Percentiles rank a stretch among this genome's conserved stretches.
These are phyloP conservation scores for Aphelinus atriplicis DNA, from an alignment of 1,140 invertebrate species.

Conservation along the genomic window DNA sequence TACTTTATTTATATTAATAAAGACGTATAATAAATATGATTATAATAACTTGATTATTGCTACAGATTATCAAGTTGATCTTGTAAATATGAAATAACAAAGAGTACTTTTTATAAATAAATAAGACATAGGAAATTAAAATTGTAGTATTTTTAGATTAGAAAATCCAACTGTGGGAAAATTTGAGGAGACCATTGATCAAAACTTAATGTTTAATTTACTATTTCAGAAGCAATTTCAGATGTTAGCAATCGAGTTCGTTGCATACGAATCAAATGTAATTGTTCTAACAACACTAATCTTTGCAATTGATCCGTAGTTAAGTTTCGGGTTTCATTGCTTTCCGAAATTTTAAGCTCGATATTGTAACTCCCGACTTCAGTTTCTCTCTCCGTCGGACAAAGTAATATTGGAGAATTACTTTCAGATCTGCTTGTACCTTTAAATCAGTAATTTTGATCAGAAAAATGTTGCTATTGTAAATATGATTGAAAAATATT, in stretches of 20 bases:
- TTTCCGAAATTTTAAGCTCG: constrained; percentile 33
- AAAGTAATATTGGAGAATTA: constrained; percentile 11
- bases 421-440: constrained; percentile 32
- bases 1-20: constrained; percentile 8
- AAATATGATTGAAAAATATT: too few relatives aligned
- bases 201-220: too few relatives aligned
- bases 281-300: constrained; percentile 43
- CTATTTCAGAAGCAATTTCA: too few relatives aligned
- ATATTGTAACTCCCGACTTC: constrained; percentile 19
- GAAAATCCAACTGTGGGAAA: too few relatives aligned
- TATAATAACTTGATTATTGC: neutral
- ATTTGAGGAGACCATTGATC: too few relatives aligned
- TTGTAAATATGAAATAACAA: too few relatives aligned
- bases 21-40: constrained; percentile 2
- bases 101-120: too few relatives aligned
- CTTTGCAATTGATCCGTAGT: constrained; percentile 40
- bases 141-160: too few relatives aligned
- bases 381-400: constrained; percentile 19
- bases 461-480: too few relatives aligned
- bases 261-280: constrained; percentile 40
- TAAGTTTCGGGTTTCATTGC: constrained; percentile 41
- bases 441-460: constrained; percentile 28
- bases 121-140: too few relatives aligned
- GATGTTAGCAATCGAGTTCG: neutral
- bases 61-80: too few relatives aligned